Percentiles rank a stretch among this genome's conserved stretches.
phyloP scores from a whole-genome alignment of 2,113 vertebrate genomes.

The Galbula dea region DNA sequence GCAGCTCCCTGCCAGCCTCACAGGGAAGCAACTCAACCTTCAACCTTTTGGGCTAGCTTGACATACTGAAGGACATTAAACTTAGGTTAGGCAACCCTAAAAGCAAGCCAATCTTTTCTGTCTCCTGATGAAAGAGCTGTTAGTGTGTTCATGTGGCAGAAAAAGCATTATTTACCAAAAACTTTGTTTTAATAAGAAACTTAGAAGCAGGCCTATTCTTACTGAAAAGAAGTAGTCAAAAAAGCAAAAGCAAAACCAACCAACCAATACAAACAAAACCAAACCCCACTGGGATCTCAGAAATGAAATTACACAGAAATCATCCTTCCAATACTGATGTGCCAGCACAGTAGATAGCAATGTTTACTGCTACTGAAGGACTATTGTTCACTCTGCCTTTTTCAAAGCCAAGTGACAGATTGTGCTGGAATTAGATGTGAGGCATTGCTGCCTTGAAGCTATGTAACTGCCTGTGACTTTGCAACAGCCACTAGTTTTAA shows the following conservation, averaged over 20 bases:
- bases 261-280: too few species aligned
- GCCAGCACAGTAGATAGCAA: not conserved
- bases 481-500: not conserved
- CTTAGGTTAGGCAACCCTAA: not conserved
- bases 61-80: not conserved
- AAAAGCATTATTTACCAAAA: not conserved
- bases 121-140: not conserved
- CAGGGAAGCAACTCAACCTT: not conserved
- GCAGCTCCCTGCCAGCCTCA: not conserved
- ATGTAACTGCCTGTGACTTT: not conserved
- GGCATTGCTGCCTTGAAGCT: not conserved
- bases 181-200: not conserved
- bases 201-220: not conserved
- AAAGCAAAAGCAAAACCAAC: too few species aligned
- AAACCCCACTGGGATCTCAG: not conserved
- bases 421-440: not conserved
- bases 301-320: not conserved
- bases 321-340: not conserved
- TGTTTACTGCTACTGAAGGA: not conserved
- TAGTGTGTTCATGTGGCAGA: not conserved
- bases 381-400: not conserved
- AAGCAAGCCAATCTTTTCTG: not conserved
- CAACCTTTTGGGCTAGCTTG: not conserved
- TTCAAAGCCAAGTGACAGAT: not conserved
- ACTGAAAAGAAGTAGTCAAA: not conserved